Base-by-base conservation (phyloP, 2,113 vertebrate species). In the Heterocephalus glaber region DNA sequence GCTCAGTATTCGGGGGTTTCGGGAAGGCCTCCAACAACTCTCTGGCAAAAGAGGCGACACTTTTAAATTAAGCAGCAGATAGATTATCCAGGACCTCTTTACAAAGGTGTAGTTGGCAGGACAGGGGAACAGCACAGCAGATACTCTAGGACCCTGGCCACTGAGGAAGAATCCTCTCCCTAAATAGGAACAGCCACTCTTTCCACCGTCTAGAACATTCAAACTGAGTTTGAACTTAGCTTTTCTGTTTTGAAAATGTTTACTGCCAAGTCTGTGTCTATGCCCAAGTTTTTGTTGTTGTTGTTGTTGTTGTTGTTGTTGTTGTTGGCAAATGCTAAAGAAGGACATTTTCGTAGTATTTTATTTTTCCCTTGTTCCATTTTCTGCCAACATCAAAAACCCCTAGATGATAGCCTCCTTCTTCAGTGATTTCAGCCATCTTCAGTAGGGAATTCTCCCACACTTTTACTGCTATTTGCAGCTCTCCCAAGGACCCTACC, bases 181-280 rank as follows among this genome's bases (percentile, higher is more conserved):
- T 33, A 24, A 47, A 2, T 26, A 68, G 24, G 1, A 13, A 7
- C 1, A 22, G 5, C 12, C 19, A 19, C 24, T 54, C 41, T 28
- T 89, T 7, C 26, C 17, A 47, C 30, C 74, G 89, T 38, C 60
- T 41, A 41, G 41, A 20, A 19, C 58, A 44, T 63, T 49, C 41
- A n/a, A 54, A 38, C 5, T 60, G 4, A 8, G 5, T 70, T 79
- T 74, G 19, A 72, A 65, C 54, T 87, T 74, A 92, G 33, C 7
- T 87, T 58, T 94, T 66, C 22, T 89, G 33, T 68, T 65, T 86
- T 83, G 41, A 68, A 96, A 89, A 58, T 52, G 1, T 94, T 52
- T 56, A 66, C 30, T 86, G 19, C 24, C 81, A 96, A 87, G 52
- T 89, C 80, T 89, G 66, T 1, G 3, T 20, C 5, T 86, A 49